These are phyloP conservation scores for Drosophila burlai DNA, from an alignment of 1,140 invertebrate species.

Conservation along the genomic window DNA sequence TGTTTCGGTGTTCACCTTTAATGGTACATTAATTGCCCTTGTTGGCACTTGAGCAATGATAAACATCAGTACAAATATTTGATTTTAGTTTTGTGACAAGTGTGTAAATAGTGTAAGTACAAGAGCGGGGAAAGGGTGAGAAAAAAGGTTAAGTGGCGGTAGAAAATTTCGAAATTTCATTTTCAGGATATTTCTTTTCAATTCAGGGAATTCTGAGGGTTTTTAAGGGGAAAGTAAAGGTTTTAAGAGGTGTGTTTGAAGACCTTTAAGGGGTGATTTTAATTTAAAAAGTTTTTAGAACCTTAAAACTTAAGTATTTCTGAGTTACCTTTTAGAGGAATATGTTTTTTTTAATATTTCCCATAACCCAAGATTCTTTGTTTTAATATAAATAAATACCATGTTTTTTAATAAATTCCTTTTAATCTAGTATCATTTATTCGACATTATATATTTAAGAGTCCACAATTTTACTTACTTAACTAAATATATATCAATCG, in stretches of 20 bases:
- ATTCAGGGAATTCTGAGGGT: conserved; percentile 4
- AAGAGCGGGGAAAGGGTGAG: conserved; percentile 27
- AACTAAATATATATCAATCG: conserved; percentile 39
- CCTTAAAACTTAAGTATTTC: too few relatives aligned
- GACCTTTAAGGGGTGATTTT: too few relatives aligned
- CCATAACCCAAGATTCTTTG: not conserved
- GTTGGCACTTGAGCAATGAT: conserved; percentile 78
- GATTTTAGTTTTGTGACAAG: conserved; percentile 77
- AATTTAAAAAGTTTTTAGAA: too few relatives aligned
- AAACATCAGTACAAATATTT: conserved; percentile 82
- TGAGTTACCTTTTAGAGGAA: not conserved
- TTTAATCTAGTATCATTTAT: conserved; percentile 73
- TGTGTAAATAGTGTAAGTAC: conserved; percentile 68
- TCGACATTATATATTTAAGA: conserved; percentile 65
- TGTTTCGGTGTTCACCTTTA: conserved; percentile 57
- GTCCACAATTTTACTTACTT: conserved; percentile 58
- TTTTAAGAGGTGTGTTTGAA: too few relatives aligned
- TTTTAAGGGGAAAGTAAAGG: not conserved
- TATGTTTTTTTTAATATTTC: not conserved
- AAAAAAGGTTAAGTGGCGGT: not conserved
- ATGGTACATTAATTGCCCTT: conserved; percentile 82
- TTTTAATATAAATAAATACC: not conserved
- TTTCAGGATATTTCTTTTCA: not conserved
- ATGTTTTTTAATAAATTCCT: conserved; percentile 2
- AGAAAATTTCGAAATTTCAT: not conserved